These are phyloP conservation scores for Hartigia nigra DNA, from an alignment of 2,888 invertebrate genomes.

Conservation along the genomic window DNA sequence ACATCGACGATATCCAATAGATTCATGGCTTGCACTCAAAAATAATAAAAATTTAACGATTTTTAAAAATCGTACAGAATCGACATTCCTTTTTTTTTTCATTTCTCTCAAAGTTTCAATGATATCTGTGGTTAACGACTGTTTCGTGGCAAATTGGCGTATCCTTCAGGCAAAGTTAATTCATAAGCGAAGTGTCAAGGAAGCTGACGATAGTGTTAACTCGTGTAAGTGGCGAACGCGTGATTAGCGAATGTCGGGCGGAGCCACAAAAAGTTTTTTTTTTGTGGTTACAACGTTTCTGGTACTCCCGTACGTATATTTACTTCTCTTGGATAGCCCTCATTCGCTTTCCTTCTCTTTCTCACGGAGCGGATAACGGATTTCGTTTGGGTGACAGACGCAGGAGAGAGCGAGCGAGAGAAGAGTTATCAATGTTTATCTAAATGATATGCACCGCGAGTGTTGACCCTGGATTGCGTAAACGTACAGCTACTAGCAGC, in stretches of 20 bases:
- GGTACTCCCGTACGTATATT: background rate
- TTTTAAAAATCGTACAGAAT: background rate
- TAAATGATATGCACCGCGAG: constrained; percentile 46
- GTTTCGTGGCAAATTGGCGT: background rate
- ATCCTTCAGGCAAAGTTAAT: background rate
- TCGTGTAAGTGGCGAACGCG: background rate
- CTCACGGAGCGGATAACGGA: background rate
- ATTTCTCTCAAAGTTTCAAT: background rate
- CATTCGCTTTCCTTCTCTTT: background rate
- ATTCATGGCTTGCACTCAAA: background rate
- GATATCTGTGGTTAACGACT: no score
- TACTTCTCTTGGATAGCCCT: background rate
- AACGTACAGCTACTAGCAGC: constrained; percentile 23
- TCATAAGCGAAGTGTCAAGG: background rate
- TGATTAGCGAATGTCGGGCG: background rate
- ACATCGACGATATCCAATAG: background rate
- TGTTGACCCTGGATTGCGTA: constrained; percentile 51
- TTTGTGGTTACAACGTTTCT: background rate
- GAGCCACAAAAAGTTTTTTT: background rate
- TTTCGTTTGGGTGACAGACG: background rate
- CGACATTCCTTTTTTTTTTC: background rate
- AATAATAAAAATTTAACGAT: background rate
- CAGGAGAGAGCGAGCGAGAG: constrained; percentile 1
- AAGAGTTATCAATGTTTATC: constrained; percentile 45
- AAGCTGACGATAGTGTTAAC: background rate